Evolutionary conservation across 2,888 invertebrate genomes (phyloP), one percentile per base, ranked within the genome.

Genomic region (Hypsopygia costalis): DNA sequence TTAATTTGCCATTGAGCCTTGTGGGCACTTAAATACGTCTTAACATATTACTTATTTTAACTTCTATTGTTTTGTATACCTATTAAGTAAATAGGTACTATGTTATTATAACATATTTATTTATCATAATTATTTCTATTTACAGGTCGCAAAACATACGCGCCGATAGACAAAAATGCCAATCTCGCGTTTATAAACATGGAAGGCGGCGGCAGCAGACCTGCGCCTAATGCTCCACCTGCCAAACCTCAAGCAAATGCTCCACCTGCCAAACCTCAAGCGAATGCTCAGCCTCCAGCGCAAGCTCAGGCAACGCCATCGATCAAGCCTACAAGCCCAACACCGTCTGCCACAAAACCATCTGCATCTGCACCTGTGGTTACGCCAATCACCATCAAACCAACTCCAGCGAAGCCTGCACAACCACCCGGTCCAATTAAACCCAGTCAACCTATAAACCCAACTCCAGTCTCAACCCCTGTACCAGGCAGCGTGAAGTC

Each of bases 171-270:
- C 58, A 88, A 87, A 67, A 75, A 80, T 78, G 88, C 81, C 0
- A 87, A 87, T 53, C 44, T 78, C 12, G 85, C 75, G 31, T 88
- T 88, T 48, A 88, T 88, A 44, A 85, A 85, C 47, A 86, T 85
- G 82, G 88, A 88, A 51, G 60, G 59, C 6, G 83, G 85, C 1
- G 69, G 68, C 0, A 67, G 59, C 1, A 40, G 55, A 36, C 52
- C 62, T n/a, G 46, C 58, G 1, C 44, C 46, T 3, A 54, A 40
- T 5, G 51, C 42, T 1, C 39, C 44, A 2, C 30, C 45, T 1
- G 51, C 58, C 3, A 57, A 53, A 34, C 53, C 62, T 11, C 29
- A 16, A 16, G 3, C 41, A 33, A 25, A 25, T 5, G 16, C 16
- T 1, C 39, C 43, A 2, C 30, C 45, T 1, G 51, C 58, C 3